phyloP scores from a whole-genome alignment of 2,888 invertebrate genomes.

The Teinopalpus imperialis region DNA sequence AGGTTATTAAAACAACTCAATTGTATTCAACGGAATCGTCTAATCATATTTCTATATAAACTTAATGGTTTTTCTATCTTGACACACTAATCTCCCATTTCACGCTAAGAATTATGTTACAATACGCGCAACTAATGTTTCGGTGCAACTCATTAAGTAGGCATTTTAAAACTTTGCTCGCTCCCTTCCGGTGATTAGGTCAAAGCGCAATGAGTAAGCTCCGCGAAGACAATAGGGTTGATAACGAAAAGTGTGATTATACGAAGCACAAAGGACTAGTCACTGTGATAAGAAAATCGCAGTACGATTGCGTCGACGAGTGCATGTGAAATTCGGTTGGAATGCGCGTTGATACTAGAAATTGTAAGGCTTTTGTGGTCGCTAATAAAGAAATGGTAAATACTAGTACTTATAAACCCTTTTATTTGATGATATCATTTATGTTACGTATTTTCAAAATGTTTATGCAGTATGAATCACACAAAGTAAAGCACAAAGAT shows the following conservation, averaged over 20 bases:
- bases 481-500: too few relatives aligned
- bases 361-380: too few relatives aligned
- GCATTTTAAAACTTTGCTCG: constrained; percentile 33
- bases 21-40: too few relatives aligned
- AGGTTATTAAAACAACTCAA: too few relatives aligned
- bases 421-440: too few relatives aligned
- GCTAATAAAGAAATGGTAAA: too few relatives aligned
- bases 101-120: constrained; percentile 8
- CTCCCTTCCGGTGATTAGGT: constrained; percentile 39
- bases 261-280: constrained; percentile 18
- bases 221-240: constrained; percentile 29
- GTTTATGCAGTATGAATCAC: too few relatives aligned
- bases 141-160: constrained; percentile 34
- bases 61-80: background rate
- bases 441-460: too few relatives aligned
- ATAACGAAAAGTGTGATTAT: constrained; percentile 31
- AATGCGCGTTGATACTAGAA: background rate
- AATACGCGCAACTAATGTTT: constrained; percentile 5
- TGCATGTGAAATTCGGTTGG: constrained; percentile 11
- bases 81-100: constrained; percentile 7
- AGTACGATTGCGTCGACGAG: constrained; percentile 10
- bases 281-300: constrained; percentile 17
- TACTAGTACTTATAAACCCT: too few relatives aligned
- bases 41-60: too few relatives aligned
- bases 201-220: constrained; percentile 36